phyloP scores from a whole-genome alignment of 2,113 vertebrate species.

The Ovis canadensis region DNA sequence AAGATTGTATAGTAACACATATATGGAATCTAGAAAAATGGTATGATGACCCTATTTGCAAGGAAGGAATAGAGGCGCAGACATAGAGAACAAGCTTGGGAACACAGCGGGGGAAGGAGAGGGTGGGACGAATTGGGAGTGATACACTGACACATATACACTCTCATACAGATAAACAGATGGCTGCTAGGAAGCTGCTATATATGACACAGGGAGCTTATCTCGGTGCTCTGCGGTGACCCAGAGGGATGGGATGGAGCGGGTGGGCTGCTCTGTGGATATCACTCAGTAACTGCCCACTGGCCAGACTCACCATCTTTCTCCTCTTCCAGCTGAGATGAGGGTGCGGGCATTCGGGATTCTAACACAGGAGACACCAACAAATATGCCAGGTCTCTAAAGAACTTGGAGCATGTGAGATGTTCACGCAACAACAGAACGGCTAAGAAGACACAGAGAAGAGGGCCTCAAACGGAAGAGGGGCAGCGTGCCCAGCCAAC shows the following conservation, averaged over 20 bases:
- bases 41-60: not conserved
- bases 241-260: not conserved
- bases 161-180: not conserved
- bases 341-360: accelerated
- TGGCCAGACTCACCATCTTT: not conserved
- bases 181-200: not conserved
- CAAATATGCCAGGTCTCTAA: too few relatives aligned
- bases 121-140: not conserved
- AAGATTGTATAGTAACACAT: not conserved
- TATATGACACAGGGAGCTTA: not conserved
- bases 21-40: not conserved
- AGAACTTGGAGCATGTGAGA: not conserved
- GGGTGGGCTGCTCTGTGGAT: not conserved
- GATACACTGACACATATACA: not conserved
- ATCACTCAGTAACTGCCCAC: not conserved
- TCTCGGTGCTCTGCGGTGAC: not conserved
- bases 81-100: not conserved
- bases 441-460: not conserved
- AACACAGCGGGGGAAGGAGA: not conserved
- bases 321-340: not conserved
- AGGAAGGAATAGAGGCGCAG: not conserved
- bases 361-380: not conserved
- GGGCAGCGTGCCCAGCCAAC: accelerated
- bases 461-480: not conserved
- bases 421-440: not conserved